A percentile compares a stretch with the other conserved stretches of the same genome.
Conservation (phyloP, 2,113 vertebrate genomes). For the Pandion haliaetus region DNA sequence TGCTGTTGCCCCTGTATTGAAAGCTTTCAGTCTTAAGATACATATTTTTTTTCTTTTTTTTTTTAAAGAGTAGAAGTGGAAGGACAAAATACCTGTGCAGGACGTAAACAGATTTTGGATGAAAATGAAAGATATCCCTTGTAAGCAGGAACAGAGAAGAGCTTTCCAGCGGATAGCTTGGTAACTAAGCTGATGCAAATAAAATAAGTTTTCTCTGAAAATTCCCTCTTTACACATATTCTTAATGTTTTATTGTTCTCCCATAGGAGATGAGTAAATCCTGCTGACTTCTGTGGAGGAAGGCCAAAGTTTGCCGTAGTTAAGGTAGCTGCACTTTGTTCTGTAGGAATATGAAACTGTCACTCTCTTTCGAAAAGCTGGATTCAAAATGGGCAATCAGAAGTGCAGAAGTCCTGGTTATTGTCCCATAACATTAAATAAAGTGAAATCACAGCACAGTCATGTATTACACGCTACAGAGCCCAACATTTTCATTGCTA, state of each 20-base stretch:
- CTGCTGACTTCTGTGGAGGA: background rate
- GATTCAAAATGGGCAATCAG: background rate
- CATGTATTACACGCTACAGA: conserved; percentile 30
- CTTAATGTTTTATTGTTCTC: background rate
- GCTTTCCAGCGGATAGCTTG: background rate
- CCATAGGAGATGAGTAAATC: background rate
- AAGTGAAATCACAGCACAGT: conserved; percentile 13
- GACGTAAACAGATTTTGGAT: background rate
- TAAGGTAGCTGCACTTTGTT: background rate
- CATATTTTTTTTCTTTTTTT: background rate
- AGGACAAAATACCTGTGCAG: background rate
- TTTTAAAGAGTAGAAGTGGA: background rate
- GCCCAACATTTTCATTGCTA: conserved; percentile 60
- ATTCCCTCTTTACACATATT: background rate
- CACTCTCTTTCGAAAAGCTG: background rate
- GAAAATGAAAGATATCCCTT: background rate
- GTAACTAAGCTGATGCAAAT: background rate
- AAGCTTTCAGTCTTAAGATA: background rate
- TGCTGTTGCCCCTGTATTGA: background rate
- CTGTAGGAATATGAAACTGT: background rate
- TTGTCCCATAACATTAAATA: conserved; percentile 37
- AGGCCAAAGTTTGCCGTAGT: background rate
- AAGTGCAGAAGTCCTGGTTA: conserved; percentile 9
- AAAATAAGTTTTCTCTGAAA: background rate
- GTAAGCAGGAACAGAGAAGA: background rate